phyloP scores from a whole-genome alignment of 2,888 invertebrate species.

The Plutella xylostella region DNA sequence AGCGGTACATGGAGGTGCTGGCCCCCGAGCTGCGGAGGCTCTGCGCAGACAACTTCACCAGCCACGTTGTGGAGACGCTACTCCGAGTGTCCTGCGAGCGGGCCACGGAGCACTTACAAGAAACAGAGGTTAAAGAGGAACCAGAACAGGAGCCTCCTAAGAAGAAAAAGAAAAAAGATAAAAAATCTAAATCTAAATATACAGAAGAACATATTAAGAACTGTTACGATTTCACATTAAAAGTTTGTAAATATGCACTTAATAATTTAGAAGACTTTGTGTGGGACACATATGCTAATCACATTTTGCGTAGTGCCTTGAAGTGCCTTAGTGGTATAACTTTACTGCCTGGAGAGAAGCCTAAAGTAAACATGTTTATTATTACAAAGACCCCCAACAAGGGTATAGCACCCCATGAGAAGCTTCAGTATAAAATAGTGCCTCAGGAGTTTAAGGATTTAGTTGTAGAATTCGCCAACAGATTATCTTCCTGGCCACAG shows the following conservation, averaged over 20 bases:
- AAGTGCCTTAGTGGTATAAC: conserved; percentile 77
- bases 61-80: conserved; percentile 82
- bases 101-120: conserved; percentile 50
- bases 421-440: conserved; percentile 56
- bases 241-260: conserved; percentile 78
- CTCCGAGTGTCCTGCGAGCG: conserved; percentile 66
- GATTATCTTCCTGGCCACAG: conserved; percentile 81
- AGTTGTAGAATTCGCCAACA: conserved; percentile 72
- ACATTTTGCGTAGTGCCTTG: conserved; percentile 79
- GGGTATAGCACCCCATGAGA: conserved; percentile 46
- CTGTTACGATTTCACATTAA: conserved; percentile 75
- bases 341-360: conserved; percentile 55
- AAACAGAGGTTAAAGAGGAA: conserved; percentile 19
- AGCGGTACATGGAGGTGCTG: conserved; percentile 73
- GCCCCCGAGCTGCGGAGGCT: conserved; percentile 75
- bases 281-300: conserved; percentile 82
- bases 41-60: conserved; percentile 81
- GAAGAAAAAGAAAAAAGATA: conserved; percentile 33
- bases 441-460: conserved; percentile 72
- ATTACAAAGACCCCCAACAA: conserved; percentile 32
- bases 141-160: conserved; percentile 32
- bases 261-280: conserved; percentile 90
- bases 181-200: conserved; percentile 33
- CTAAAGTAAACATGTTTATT: conserved; percentile 47
- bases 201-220: conserved; percentile 55